Conservation (phyloP, 2,113 vertebrate species). For the Cyrtonyx montezumae region DNA sequence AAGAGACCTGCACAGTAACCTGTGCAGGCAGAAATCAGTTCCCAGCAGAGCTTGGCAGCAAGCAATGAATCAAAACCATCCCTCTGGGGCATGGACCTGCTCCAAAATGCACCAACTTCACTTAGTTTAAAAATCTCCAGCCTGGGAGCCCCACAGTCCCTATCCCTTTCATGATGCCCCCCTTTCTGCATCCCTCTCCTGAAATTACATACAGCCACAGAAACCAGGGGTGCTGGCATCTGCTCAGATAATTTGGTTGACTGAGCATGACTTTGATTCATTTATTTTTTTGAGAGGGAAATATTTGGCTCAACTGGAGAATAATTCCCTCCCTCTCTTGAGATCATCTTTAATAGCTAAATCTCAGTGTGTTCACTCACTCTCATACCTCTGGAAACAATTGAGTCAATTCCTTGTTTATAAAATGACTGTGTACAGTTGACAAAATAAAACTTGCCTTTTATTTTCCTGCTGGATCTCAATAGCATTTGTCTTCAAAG, state of each 20-base stretch:
- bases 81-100: not conserved
- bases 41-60: not conserved
- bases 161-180: not conserved
- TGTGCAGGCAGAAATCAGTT: fast-evolving
- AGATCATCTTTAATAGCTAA: slow-evolving; percentile 55
- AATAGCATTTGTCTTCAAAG: not conserved
- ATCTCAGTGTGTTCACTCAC: not conserved
- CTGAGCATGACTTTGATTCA: slow-evolving; percentile 68
- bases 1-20: not conserved
- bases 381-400: slow-evolving; percentile 53
- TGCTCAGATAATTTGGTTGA: slow-evolving; percentile 70
- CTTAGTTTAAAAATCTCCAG: not conserved
- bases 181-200: not conserved
- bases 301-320: slow-evolving; percentile 66
- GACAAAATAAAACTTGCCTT: slow-evolving; percentile 50
- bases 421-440: slow-evolving; percentile 42
- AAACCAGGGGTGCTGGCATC: slow-evolving; percentile 51
- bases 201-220: slow-evolving; percentile 23
- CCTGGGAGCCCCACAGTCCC: not conserved
- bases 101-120: not conserved
- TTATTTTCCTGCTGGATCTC: slow-evolving; percentile 39
- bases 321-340: slow-evolving; percentile 59
- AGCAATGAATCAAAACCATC: not conserved
- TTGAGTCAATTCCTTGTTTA: slow-evolving; percentile 57
- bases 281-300: slow-evolving; percentile 65